Evolutionary conservation across 2,113 vertebrate genomes (phyloP).

Genomic region (Pterocles orientalis): DNA sequence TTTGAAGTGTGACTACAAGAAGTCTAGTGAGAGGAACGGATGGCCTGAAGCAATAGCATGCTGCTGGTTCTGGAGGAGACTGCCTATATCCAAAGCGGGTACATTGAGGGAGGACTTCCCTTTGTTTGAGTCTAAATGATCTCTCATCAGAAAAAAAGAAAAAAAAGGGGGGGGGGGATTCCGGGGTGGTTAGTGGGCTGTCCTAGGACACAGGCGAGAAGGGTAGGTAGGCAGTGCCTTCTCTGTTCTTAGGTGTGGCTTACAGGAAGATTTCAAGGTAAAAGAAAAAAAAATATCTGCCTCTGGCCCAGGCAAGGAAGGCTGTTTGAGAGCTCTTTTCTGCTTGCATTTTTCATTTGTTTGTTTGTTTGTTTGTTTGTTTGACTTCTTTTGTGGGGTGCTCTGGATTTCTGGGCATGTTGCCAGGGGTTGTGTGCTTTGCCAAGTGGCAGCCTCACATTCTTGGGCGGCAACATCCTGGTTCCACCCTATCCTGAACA

Average conservation of each 20-base stretch:
- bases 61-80: not conserved
- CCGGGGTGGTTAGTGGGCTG: not conserved
- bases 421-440: not conserved
- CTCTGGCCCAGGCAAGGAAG: not conserved
- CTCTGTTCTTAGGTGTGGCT: not conserved
- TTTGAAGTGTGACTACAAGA: not conserved
- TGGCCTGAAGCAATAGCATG: not conserved
- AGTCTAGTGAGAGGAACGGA: not conserved
- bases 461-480: slow-evolving; percentile 18
- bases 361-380: not conserved
- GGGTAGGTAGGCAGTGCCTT: not conserved
- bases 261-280: not conserved
- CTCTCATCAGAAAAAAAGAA: not conserved
- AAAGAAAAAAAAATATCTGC: not conserved
- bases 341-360: not conserved
- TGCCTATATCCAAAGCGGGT: not conserved
- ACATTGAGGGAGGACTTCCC: not conserved
- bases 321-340: not conserved
- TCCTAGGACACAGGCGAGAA: not conserved
- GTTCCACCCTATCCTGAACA: not conserved
- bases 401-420: not conserved
- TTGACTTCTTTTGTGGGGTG: not conserved
- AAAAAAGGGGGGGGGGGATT: not conserved
- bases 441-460: not conserved
- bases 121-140: not conserved